Base-by-base conservation (phyloP, 2,888 invertebrate genomes). In the Mythimna pallens region DNA sequence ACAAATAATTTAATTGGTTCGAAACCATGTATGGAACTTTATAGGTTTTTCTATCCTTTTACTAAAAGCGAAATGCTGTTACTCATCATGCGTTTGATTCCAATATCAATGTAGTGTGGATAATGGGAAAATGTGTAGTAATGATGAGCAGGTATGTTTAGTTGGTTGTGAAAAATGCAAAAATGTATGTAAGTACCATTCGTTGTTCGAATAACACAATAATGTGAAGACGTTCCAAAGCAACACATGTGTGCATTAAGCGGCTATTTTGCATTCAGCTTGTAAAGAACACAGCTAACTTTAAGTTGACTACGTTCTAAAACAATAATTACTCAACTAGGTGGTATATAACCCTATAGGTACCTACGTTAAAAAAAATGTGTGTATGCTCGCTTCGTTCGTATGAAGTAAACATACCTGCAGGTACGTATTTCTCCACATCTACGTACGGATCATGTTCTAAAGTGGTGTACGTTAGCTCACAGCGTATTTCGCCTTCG, bases 401-500 rank as follows among this genome's bases (percentile, higher is more conserved):
- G 14, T 64, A 59, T n/a, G 30, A 55, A 43, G 50, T 65, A 34
- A 67, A 50, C 69, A 74, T 88, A 92, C 93, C 91, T 86, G 89
- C 69, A 20, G 80, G 80, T 47, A 80, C 59, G 55, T 88, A 92
- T 4, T 52, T 52, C 30, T 80, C n/a, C 0, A 65, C 50, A 54
- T 70, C 87, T 25, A 84, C 54, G 78, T 89, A 94, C 2, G 86
- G 87, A 22, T 88, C 89, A 65, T 94, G 76, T 62, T 81, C 76
- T 40, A 83, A 22, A 43, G 34, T 86, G 1, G 68, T 64, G 76
- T 86, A 95, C 71, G 89, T 86, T 3, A 96, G 86, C 64, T 93
- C 92, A 86, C 95, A 95, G 66, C 86, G 86, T 54, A 95, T 82
- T 52, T 90, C 88, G 0, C 83, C 86, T 47, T 88, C 90, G 1